Evolutionary conservation across 2,888 invertebrate genomes (phyloP), one percentile per base, ranked within the genome.

Genomic region (Eugnorisma glareosa): DNA sequence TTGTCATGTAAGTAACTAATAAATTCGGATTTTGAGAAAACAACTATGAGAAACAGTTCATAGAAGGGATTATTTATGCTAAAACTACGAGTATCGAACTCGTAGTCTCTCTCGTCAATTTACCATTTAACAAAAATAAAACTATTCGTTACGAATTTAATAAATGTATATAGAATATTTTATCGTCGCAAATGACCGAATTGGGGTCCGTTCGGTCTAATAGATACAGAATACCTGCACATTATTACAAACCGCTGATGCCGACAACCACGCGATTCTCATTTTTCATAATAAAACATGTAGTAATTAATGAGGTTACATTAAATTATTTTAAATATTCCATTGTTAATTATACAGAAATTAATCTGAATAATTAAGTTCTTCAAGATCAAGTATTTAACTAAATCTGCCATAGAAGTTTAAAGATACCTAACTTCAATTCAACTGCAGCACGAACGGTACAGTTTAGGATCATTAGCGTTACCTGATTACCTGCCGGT

Each of bases 281-380:
- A 73, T 79, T 63, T 79, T 63, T 37, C 15, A 67, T 59, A 48
- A 75, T 76, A 79, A 79, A 64, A 37, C 24, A 48, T 24, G n/a
- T 51, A 48, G 5, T 67, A 18, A 48, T 18, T 48, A 69, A 69
- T 37, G 35, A 61, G 61, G 21, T 61, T 35, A 35, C 11, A 11
- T 24, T 24, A 63, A 63, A 37, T 37, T 24, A 35, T 35, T 37
- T 37, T 24, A 37, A 37, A 24, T 13, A 37, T 35, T 37, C 37
- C 37, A 37, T 31, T 59, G 28, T 31, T 54, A 54, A 3, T 35
- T 7, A n/a, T n/a, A 37, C 31, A 43, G 5, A 5, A 71, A 73
- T 18, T 8, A 18, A 74, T 15, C 40, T 35, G 21, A 43, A 54
- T 54, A 63, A 31, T 69, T 31, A 31, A n/a, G 11, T 35, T 28